Base-by-base conservation (phyloP, 2,888 invertebrate genomes). In the Esperia sulphurella region DNA sequence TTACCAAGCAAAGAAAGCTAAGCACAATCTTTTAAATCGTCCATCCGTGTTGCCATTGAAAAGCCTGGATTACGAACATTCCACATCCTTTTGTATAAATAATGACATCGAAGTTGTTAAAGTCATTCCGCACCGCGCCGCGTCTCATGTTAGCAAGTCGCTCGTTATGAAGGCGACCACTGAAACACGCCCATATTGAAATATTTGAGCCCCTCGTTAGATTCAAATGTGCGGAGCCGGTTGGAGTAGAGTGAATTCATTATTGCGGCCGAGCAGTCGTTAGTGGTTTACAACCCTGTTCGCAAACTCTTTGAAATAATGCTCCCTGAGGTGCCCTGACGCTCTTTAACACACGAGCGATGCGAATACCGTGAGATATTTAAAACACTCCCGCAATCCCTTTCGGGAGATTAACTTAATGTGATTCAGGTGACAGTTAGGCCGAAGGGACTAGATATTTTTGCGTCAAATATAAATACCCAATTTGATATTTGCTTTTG, bases 261-360 rank as follows among this genome's bases (percentile, higher is more conserved):
- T 83, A 83, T 75, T 69, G 80, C 71, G 79, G 81, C 75, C 71
- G 76, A 73, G 76, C 78, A 79, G 81, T 83, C 83, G 83, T 84
- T 84, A 84, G 85, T 70, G 81, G 83, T 82, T 83, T 77, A 81
- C 79, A 74, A 75, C 75, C 70, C 71, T 75, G 79, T 78, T 83
- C 78, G 67, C 78, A 71, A 79, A 79, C 82, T 81, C 83, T 79
- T 78, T 79, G 79, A 79, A 81, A 82, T 83, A 83, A 82, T 78
- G 77, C 75, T 78, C 80, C 79, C 80, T 46, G 52, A 58, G 79
- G 72, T 68, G 65, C 75, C 74, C 69, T 65, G 63, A 59, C 60
- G 59, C 60, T 61, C 64, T 70, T 61, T 61, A 56, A 64, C 61
- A 64, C 61, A 48, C 38, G 41, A 39, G 14, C 39, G n/a, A 38